These are phyloP conservation scores for Castor canadensis DNA, from an alignment of 2,113 vertebrate species.

Conservation along the genomic window DNA sequence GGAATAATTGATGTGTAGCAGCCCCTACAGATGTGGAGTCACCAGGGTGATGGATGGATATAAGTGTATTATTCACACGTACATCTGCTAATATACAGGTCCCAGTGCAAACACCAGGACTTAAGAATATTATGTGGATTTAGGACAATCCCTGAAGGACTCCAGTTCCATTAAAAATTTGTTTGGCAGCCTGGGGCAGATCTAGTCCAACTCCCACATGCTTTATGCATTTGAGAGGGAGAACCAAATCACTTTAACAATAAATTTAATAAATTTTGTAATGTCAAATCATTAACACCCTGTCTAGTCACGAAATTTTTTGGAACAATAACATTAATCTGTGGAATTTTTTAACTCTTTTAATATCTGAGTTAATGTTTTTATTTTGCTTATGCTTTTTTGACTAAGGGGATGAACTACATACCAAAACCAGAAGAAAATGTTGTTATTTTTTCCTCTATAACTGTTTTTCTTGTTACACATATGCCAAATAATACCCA, in stretches of 20 bases:
- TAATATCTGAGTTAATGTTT: constrained; percentile 47
- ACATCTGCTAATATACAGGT: constrained; percentile 66
- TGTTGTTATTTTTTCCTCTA: neutral
- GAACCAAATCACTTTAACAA: constrained; percentile 72
- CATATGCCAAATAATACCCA: constrained; percentile 18
- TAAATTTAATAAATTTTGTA: constrained; percentile 72
- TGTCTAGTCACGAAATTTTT: constrained; percentile 58
- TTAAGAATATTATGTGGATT: constrained; percentile 75
- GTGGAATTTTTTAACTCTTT: constrained; percentile 45
- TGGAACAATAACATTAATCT: constrained; percentile 56
- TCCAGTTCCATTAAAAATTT: constrained; percentile 76
- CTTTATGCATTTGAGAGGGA: constrained; percentile 66
- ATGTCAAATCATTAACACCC: constrained; percentile 72
- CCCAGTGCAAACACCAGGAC: constrained; percentile 66
- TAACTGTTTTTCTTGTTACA: constrained; percentile 39
- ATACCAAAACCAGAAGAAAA: constrained; percentile 40
- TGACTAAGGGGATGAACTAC: constrained; percentile 60
- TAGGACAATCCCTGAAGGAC: constrained; percentile 75
- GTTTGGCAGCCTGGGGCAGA: constrained; percentile 63
- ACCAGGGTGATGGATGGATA: constrained; percentile 54
- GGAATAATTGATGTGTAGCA: constrained; percentile 60
- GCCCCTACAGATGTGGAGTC: constrained; percentile 65
- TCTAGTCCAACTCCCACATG: constrained; percentile 65
- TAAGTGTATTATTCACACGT: constrained; percentile 67
- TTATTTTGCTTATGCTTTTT: constrained; percentile 46